These are phyloP conservation scores for Drosophila ananassae DNA, from an alignment of 1,140 invertebrate species.

Conservation along the genomic window DNA sequence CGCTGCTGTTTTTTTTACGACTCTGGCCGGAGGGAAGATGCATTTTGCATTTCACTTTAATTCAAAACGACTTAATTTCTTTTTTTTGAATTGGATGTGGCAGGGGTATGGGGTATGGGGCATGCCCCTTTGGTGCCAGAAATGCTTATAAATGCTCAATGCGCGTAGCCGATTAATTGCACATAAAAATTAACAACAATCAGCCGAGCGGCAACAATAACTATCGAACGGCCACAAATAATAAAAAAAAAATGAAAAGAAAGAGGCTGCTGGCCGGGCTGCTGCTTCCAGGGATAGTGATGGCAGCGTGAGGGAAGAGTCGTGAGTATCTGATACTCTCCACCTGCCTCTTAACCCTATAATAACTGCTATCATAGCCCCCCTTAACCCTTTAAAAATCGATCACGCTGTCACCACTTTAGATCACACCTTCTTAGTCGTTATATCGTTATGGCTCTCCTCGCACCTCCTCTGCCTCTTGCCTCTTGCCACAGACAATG, in stretches of 20 bases:
- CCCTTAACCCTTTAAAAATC: neutral
- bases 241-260: neutral
- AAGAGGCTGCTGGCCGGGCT: no score
- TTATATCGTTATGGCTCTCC: slow-evolving; percentile 22
- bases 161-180: slow-evolving; percentile 79
- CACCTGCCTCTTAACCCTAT: no score
- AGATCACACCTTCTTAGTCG: slow-evolving; percentile 59
- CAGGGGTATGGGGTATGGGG: no score
- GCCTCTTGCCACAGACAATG: slow-evolving; percentile 44
- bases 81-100: neutral
- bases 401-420: slow-evolving; percentile 23
- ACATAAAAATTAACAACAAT: slow-evolving; percentile 82
- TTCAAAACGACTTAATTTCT: slow-evolving; percentile 79
- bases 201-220: slow-evolving; percentile 30
- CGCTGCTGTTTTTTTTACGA: slow-evolving; percentile 46
- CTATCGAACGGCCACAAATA: slow-evolving; percentile 34
- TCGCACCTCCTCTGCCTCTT: neutral
- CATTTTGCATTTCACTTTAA: slow-evolving; percentile 79
- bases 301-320: slow-evolving; percentile 11
- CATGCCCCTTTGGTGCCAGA: slow-evolving; percentile 35
- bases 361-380: no score
- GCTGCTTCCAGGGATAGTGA: slow-evolving; percentile 3
- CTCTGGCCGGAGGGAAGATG: slow-evolving; percentile 23
- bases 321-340: neutral
- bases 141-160: slow-evolving; percentile 82